Base-by-base conservation (phyloP, 2,113 vertebrate genomes). In the Macquaria australasica region DNA sequence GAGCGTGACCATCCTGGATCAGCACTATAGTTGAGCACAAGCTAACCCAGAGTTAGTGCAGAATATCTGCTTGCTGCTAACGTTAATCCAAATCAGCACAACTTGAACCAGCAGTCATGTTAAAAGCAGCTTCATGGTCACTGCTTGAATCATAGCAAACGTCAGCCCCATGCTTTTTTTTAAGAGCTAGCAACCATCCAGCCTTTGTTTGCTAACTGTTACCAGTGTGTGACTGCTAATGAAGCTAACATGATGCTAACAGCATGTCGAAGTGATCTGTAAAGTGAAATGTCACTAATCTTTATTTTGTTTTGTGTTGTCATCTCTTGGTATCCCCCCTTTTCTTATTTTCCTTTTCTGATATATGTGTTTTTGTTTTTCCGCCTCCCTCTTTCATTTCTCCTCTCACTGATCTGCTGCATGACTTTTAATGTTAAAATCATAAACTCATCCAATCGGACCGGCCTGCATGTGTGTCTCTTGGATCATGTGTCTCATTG, bases 271-370 rank as follows among this genome's bases (percentile, higher is more conserved):
- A 80, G 64, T 84, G 84, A 95, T 81, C 89, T 70, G 93, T 90
- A 81, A 55, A 89, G 92, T 95, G 91, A 94, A 93, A 96, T 86
- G 88, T 85, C 92, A 95, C 97, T 97, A 97, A 98, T 95, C 93
- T 94, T 87, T 83, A 73, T 96, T 96, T 95, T 89, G 82, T 87
- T 92, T 83, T 81, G 94, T 88, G 94, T 95, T 91, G 25, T 84
- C 83, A 15, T 90, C 60, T 88, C 73, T 15, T 50, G 25, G 14
- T 79, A 0, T 62, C 81, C 70, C 77, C 50, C 37, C 8, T 72
- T 56, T 78, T 76, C 50, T 53, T 48, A 23, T 45, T 16, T 45
- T 51, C 68, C 16, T 77, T 45, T 28, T 69, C 71, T 18, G 15
- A 10, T 87, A 66, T 20, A 6, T 25, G 1, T 31, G 34, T 51